These are phyloP conservation scores for Actenoides hombroni DNA, from an alignment of 2,113 vertebrate genomes.

Conservation along the genomic window DNA sequence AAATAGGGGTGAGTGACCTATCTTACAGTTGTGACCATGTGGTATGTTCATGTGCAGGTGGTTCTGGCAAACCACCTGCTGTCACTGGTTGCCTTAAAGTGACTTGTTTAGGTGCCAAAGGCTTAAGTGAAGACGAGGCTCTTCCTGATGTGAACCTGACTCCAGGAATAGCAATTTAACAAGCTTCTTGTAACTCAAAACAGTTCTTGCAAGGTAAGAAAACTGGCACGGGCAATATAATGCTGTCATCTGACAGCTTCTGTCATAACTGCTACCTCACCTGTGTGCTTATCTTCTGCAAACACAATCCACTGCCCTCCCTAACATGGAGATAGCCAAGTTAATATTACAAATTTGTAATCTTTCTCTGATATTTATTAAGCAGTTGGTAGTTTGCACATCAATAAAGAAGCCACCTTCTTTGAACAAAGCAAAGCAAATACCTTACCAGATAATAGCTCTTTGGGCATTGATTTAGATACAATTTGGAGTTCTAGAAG, in stretches of 20 bases:
- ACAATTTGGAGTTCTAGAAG: constrained; percentile 78
- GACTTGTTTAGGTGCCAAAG: neutral
- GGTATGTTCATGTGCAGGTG: neutral
- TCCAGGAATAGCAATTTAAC: neutral
- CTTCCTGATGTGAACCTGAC: neutral
- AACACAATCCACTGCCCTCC: neutral
- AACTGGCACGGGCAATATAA: neutral
- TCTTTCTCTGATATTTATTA: neutral
- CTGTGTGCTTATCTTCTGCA: neutral
- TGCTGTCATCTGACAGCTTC: neutral
- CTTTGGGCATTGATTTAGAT: constrained; percentile 78
- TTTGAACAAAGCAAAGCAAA: neutral
- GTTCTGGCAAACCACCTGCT: neutral
- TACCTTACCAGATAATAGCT: constrained; percentile 81
- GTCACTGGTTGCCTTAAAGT: neutral
- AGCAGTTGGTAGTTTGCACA: neutral
- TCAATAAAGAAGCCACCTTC: neutral
- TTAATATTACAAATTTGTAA: neutral
- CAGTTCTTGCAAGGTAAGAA: neutral
- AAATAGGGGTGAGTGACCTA: neutral
- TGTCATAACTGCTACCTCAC: neutral
- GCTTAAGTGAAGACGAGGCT: neutral
- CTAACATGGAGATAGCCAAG: neutral
- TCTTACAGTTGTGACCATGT: neutral
- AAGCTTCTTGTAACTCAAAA: neutral